These are phyloP conservation scores for Geothlypis trichas DNA, from an alignment of 2,113 vertebrate species.

Conservation along the genomic window DNA sequence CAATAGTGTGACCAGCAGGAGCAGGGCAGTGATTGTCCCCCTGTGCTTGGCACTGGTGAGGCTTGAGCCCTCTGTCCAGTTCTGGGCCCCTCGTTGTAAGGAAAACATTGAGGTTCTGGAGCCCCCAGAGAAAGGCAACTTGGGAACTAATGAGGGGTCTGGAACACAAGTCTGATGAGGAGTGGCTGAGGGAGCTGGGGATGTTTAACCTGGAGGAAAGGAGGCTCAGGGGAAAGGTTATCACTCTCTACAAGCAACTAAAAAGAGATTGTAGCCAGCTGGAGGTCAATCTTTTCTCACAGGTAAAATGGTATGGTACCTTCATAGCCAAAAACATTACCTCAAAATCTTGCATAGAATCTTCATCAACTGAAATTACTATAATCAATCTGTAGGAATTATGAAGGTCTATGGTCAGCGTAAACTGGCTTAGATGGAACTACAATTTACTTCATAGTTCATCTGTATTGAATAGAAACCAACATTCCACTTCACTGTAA, in stretches of 20 bases:
- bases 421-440: background rate
- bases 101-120: background rate
- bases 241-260: background rate
- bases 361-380: slow-evolving; percentile 12
- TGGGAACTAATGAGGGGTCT: background rate
- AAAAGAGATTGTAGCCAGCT: background rate
- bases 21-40: background rate
- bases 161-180: background rate
- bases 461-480: background rate
- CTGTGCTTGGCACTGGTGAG: background rate
- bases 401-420: background rate
- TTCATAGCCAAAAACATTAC: background rate
- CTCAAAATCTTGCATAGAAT: background rate
- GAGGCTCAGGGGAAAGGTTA: background rate
- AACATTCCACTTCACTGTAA: background rate
- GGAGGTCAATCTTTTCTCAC: background rate
- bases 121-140: background rate
- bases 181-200: background rate
- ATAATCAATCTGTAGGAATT: background rate
- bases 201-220: background rate
- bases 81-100: background rate
- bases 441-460: background rate
- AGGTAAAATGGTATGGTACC: background rate
- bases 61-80: background rate
- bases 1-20: background rate